These are phyloP conservation scores for Podarcis siculus DNA, from an alignment of 2,797 vertebrate species.

Conservation along the genomic window DNA sequence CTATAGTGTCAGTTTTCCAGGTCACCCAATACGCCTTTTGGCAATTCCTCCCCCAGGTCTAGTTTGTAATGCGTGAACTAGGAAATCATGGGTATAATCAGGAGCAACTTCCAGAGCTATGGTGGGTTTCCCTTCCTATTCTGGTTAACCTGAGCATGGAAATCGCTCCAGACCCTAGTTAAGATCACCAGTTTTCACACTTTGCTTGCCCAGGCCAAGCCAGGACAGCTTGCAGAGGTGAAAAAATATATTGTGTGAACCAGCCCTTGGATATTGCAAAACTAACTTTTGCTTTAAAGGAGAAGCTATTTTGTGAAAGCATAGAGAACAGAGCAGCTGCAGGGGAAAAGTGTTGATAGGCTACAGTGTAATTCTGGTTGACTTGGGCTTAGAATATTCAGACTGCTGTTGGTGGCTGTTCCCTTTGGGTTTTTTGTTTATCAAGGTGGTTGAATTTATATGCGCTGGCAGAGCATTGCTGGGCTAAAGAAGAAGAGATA, in stretches of 20 bases:
- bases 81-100: neutral
- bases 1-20: neutral
- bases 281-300: slow-evolving; percentile 42
- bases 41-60: neutral
- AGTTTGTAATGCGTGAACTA: neutral
- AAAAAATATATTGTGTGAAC: neutral
- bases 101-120: neutral
- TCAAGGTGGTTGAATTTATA: slow-evolving; percentile 64
- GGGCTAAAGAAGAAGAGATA: slow-evolving; percentile 25
- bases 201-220: neutral
- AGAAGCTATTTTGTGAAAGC: slow-evolving; percentile 39
- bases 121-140: neutral
- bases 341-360: neutral
- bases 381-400: slow-evolving; percentile 60
- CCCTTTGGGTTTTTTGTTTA: slow-evolving; percentile 64
- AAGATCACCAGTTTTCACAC: neutral
- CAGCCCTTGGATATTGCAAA: neutral
- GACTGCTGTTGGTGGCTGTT: slow-evolving; percentile 44
- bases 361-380: too few relatives aligned
- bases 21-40: neutral
- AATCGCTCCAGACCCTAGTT: neutral
- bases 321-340: slow-evolving; percentile 14
- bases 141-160: neutral
- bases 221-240: neutral
- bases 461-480: slow-evolving; percentile 58